phyloP scores from a whole-genome alignment of 2,797 vertebrate genomes.

The Rhodeus uyekii region DNA sequence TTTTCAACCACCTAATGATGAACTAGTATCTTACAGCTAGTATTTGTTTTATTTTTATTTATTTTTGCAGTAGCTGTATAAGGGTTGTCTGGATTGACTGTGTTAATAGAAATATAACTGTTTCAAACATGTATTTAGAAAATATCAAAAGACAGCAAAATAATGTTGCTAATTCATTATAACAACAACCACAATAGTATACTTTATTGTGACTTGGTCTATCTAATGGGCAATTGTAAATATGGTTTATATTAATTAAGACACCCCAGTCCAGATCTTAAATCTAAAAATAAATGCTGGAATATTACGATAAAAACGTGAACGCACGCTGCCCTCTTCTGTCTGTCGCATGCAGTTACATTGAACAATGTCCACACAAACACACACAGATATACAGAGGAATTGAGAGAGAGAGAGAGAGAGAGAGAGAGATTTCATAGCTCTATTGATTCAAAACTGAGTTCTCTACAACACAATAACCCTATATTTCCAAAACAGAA shows the following conservation, averaged over 20 bases:
- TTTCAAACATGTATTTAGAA: not conserved
- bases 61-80: no score
- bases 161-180: no score
- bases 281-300: not conserved
- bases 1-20: not conserved
- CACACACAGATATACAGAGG: no score
- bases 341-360: not conserved
- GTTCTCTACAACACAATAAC: no score
- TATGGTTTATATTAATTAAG: not conserved
- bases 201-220: not conserved
- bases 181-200: not conserved
- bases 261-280: not conserved
- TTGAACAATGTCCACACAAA: not conserved
- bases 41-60: no score
- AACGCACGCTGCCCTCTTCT: slow-evolving; percentile 32
- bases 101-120: not conserved
- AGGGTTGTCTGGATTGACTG: not conserved
- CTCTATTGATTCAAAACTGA: no score
- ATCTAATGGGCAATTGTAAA: not conserved
- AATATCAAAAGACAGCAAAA: not conserved
- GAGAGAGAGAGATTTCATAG: no score
- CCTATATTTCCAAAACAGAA: no score
- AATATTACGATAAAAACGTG: not conserved
- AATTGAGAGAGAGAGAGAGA: no score
- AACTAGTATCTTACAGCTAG: no score